Conservation (phyloP, 1,140 invertebrate species). For the Riptortus pedestris region DNA sequence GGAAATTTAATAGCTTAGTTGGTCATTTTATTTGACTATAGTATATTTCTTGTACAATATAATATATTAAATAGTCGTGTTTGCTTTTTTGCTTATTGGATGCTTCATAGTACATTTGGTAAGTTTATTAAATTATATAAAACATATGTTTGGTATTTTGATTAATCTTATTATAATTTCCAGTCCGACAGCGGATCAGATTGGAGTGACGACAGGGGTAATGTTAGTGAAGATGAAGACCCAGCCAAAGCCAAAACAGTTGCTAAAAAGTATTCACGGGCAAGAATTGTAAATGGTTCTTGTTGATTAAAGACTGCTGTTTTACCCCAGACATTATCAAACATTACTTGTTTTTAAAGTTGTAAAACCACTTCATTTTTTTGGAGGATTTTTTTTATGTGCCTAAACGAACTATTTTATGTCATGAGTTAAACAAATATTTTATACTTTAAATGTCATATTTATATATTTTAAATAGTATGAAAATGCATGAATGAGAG, state of each 20-base stretch:
- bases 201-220: slow-evolving; percentile 14
- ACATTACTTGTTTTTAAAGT: not conserved
- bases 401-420: slow-evolving; percentile 4
- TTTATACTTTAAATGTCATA: slow-evolving; percentile 1
- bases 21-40: no score
- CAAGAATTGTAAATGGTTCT: slow-evolving; percentile 1
- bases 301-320: slow-evolving; percentile 8
- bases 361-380: not conserved
- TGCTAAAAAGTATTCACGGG: not conserved
- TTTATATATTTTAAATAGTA: not conserved
- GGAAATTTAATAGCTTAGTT: no score
- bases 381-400: slow-evolving; percentile 2
- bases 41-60: no score
- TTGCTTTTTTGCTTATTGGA: not conserved
- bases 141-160: not conserved
- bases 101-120: not conserved
- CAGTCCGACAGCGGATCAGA: slow-evolving; percentile 25
- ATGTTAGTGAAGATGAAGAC: not conserved
- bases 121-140: not conserved
- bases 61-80: no score
- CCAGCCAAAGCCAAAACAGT: not conserved
- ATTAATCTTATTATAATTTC: not conserved
- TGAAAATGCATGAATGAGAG: no score
- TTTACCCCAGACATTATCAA: slow-evolving; percentile 2
- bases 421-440: slow-evolving; percentile 3